A percentile compares a stretch with the other conserved stretches of the same genome.
Conservation (phyloP, 2,113 vertebrate species). For the Myrmecobius fasciatus region DNA sequence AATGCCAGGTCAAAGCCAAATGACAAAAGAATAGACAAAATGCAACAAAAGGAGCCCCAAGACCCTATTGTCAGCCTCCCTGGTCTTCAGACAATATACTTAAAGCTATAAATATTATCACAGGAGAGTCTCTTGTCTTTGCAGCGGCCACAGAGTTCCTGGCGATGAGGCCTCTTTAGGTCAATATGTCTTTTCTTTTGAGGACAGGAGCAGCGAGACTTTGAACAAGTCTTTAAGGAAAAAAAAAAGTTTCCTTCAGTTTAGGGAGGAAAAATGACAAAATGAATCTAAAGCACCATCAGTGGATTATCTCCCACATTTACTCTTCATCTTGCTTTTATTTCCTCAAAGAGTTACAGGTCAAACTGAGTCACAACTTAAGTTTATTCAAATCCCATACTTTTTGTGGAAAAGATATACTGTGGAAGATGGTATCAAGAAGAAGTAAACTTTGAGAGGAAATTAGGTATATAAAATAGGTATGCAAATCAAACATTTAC, state of each 20-base stretch:
- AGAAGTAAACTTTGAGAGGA: neutral
- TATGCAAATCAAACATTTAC: too few species aligned
- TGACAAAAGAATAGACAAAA: constrained; percentile 50
- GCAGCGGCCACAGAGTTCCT: constrained; percentile 96
- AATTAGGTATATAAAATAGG: too few species aligned
- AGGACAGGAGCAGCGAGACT: constrained; percentile 91
- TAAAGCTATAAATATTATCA: constrained; percentile 94
- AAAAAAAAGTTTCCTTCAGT: constrained; percentile 68
- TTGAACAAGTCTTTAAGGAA: constrained; percentile 88
- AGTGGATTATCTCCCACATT: neutral
- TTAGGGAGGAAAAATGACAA: constrained; percentile 55
- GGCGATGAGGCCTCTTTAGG: constrained; percentile 92
- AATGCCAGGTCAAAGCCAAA: constrained; percentile 78
- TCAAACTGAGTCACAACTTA: constrained; percentile 12
- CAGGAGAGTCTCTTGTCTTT: constrained; percentile 93
- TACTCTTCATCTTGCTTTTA: neutral
- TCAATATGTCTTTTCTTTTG: constrained; percentile 94
- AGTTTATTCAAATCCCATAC: neutral
- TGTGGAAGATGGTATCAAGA: constrained; percentile 12
- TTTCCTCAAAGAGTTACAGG: neutral
- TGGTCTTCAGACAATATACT: constrained; percentile 89
- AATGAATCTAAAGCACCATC: neutral
- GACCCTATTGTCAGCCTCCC: neutral
- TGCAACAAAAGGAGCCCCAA: constrained; percentile 1
- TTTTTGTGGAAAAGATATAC: neutral